Conservation (phyloP, 2,113 vertebrate species). For the Sebastes schlegelii region DNA sequence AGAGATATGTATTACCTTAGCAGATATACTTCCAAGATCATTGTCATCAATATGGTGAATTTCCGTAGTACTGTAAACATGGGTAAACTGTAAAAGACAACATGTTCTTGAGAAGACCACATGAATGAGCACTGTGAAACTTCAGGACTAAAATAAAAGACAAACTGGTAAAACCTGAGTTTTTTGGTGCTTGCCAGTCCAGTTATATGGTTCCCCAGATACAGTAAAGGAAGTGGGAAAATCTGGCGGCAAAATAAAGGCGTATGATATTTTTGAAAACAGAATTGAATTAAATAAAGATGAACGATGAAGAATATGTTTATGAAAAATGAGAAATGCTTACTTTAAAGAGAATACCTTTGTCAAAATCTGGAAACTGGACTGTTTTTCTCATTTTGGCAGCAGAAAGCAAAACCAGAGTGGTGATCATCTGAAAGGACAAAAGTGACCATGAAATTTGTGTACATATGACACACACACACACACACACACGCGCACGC, state of each 20-base stretch:
- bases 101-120: neutral
- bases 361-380: constrained; percentile 82
- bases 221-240: constrained; percentile 83
- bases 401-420: constrained; percentile 78
- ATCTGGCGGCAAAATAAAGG: constrained; percentile 67
- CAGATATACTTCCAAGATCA: constrained; percentile 90
- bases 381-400: constrained; percentile 78
- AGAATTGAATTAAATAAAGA: neutral
- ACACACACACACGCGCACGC: neutral
- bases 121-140: neutral
- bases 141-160: neutral
- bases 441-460: neutral
- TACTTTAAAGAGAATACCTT: constrained; percentile 76
- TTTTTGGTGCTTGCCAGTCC: constrained; percentile 85
- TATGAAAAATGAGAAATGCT: neutral
- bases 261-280: neutral
- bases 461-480: too few relatives aligned
- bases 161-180: constrained; percentile 73
- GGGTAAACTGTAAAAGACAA: constrained; percentile 87
- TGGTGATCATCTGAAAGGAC: constrained; percentile 79
- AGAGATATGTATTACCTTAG: constrained; percentile 84
- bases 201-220: constrained; percentile 82
- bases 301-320: neutral
- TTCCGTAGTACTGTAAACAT: constrained; percentile 97
- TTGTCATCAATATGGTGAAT: constrained; percentile 94